Base-by-base conservation (phyloP, 2,797 vertebrate species). In the Argya squamiceps region DNA sequence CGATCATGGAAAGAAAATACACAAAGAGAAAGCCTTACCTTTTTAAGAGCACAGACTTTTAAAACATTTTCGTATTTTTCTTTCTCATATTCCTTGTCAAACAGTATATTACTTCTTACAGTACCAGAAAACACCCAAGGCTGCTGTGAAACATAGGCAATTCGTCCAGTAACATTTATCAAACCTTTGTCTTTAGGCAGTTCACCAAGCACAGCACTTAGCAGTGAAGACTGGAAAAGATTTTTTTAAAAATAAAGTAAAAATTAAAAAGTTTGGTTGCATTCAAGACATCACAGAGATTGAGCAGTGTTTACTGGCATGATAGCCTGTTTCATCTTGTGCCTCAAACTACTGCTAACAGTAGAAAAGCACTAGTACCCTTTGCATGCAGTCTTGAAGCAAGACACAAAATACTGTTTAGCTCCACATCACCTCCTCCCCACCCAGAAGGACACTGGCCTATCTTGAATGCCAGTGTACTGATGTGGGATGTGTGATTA, bases 81-180 rank as follows among this genome's bases (percentile, higher is more conserved):
- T 63, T 97, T 98, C 93, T 99, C 97, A 49, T 99, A 98, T 83
- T 98, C 98, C 94, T 99, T 99, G 87, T 99, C 99, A 93, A 99
- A 99, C 41, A 99, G 97, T 96, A 99, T 99, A 96, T 99, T 99
- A 97, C 99, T 99, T 82, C 98, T 98, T 76, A 99, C 98, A 5
- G 99, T 99, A n/a, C 99, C 99, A 12, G 99, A 98, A 97, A 99
- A 99, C 80, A 99, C 99, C 99, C 99, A 99, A 27, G 99, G 99
- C 94, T 99, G 99, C 98, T 99, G 99, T 50, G 98, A 99, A 34
- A 98, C 98, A 46, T 99, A 99, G 13, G 98, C 99, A 36, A 99
- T 97, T 82, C 97, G 98, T 84, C 99, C 99, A 71, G 97, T 98
- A 74, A 99, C 97, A 2, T 97, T 99, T 88, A 99, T 96, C 46